phyloP scores from a whole-genome alignment of 2,797 vertebrate genomes.

The Neosilurus mollespiculum region DNA sequence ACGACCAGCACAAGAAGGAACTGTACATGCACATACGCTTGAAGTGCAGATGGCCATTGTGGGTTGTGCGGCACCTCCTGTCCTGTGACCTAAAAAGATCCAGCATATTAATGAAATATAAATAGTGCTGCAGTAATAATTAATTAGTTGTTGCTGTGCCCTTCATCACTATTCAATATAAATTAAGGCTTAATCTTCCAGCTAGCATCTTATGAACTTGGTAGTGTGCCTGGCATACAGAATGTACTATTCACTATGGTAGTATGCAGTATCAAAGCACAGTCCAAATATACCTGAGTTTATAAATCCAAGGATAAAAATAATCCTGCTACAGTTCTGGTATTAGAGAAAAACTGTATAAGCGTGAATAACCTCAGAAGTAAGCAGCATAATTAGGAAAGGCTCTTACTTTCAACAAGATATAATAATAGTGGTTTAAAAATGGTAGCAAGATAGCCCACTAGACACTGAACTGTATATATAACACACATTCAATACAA shows the following conservation, averaged over 20 bases:
- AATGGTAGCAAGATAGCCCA: background rate
- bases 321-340: background rate
- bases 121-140: background rate
- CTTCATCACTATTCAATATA: conserved; percentile 6
- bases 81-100: conserved; percentile 78
- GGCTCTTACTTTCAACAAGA: background rate
- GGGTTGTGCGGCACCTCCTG: conserved; percentile 78
- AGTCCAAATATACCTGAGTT: background rate
- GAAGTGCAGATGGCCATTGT: conserved; percentile 64
- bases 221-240: background rate
- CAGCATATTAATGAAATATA: conserved; percentile 18
- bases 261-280: background rate
- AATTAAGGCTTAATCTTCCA: background rate
- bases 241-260: background rate
- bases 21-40: conserved; percentile 77
- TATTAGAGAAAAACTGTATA: background rate
- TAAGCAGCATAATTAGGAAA: background rate
- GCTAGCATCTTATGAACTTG: background rate
- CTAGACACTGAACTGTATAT: background rate
- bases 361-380: too few relatives aligned
- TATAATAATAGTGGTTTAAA: background rate
- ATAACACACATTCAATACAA: background rate
- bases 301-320: background rate
- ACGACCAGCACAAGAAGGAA: conserved; percentile 77
- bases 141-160: background rate